phyloP scores from a whole-genome alignment of 2,888 invertebrate genomes.

The Oithona nana region DNA sequence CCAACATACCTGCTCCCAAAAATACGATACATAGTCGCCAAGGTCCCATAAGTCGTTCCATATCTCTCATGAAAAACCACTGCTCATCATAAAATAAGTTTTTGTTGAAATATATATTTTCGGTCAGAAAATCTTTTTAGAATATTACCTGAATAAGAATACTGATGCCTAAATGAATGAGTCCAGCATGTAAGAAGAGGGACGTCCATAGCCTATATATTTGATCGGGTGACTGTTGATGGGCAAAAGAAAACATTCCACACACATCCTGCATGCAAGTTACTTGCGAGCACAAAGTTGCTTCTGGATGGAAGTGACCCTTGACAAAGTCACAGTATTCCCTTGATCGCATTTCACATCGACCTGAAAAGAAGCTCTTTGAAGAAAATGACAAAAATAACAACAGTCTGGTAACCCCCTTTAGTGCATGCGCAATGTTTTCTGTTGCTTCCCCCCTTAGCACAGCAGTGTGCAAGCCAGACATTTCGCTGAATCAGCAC shows the following conservation, averaged over 20 bases:
- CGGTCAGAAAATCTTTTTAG: no score
- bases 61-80: conserved; percentile 77
- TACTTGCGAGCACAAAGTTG: conserved; percentile 84
- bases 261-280: conserved; percentile 77
- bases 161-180: conserved; percentile 69
- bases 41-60: conserved; percentile 87
- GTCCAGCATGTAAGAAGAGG: conserved; percentile 89
- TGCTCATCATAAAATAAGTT: no score
- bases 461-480: no score
- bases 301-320: conserved; percentile 85
- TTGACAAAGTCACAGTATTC: conserved; percentile 87
- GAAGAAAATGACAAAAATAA: no score
- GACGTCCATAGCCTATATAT: conserved; percentile 87
- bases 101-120: no score
- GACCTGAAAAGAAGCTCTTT: no score
- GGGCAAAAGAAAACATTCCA: conserved; percentile 89
- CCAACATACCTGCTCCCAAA: conserved; percentile 74
- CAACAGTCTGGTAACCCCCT: no score
- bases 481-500: no score
- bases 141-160: conserved; percentile 69
- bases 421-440: no score
- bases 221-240: conserved; percentile 80
- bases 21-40: conserved; percentile 79
- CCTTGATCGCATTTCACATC: conserved; percentile 77
- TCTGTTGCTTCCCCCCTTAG: no score